Evolutionary conservation across 2,888 invertebrate species (phyloP).

Genomic region (Ethmia dodecea): DNA sequence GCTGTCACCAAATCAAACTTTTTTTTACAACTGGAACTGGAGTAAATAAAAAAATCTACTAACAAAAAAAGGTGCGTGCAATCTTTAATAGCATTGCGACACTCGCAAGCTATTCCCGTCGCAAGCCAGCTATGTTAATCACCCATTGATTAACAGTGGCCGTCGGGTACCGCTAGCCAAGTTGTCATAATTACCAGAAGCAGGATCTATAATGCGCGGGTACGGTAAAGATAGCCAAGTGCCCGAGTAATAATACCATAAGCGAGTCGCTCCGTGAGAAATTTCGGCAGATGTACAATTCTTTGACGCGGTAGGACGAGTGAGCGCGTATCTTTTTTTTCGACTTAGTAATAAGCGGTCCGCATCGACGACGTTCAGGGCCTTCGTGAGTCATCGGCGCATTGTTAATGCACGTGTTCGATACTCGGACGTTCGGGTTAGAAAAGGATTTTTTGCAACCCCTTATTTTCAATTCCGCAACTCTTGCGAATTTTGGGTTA

Average conservation of each 20-base stretch:
- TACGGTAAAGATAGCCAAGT: conserved; percentile 45
- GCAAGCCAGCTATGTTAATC: conserved; percentile 63
- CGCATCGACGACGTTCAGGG: conserved; percentile 52
- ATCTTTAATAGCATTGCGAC: conserved; percentile 11
- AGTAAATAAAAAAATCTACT: too few species aligned
- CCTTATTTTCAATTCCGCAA: conserved; percentile 74
- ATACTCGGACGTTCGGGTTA: conserved; percentile 63
- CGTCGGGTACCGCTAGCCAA: conserved; percentile 61
- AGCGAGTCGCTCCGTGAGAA: conserved; percentile 67
- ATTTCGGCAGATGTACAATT: conserved; percentile 78
- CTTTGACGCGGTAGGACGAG: conserved; percentile 69
- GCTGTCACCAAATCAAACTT: too few species aligned
- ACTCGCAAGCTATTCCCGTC: conserved; percentile 31
- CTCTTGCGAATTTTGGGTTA: conserved; percentile 75
- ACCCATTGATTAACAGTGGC: conserved; percentile 59
- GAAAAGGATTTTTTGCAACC: conserved; percentile 72
- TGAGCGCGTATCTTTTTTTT: conserved; percentile 65
- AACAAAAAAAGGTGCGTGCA: conserved; percentile 9
- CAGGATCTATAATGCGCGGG: conserved; percentile 55
- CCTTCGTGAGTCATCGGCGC: conserved; percentile 63
- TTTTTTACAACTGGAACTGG: too few species aligned
- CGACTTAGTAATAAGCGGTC: conserved; percentile 62
- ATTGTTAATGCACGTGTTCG: conserved; percentile 72
- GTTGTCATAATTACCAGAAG: conserved; percentile 59
- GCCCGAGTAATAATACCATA: conserved; percentile 67